Conservation (phyloP, 2,113 vertebrate species). For the Callocephalon fimbriatum region DNA sequence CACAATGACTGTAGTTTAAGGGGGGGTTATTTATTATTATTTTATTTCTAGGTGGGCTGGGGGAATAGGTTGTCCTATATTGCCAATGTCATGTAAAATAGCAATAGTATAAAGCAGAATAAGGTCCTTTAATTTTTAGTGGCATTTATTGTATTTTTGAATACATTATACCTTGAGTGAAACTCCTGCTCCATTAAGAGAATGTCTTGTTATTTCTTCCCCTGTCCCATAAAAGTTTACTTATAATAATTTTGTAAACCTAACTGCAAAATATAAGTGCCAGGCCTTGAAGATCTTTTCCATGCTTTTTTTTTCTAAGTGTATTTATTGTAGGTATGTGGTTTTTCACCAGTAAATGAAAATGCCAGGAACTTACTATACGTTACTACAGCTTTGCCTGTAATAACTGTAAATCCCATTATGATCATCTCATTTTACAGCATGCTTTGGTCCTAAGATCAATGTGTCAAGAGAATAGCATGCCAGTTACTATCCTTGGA, state of each 20-base stretch:
- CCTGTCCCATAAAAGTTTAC: not conserved
- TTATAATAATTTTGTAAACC: not conserved
- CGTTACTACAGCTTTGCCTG: not conserved
- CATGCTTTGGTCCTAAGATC: not conserved
- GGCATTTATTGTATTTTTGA: conserved; percentile 15
- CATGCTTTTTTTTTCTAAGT: not conserved
- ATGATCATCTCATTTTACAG: conserved; percentile 36
- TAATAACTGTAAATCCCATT: conserved; percentile 61
- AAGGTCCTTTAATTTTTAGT: conserved; percentile 27
- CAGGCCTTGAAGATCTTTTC: not conserved
- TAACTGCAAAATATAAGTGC: not conserved
- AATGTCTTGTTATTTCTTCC: not conserved
- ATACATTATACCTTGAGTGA: not conserved
- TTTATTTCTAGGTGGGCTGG: not conserved
- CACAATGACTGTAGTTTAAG: not conserved
- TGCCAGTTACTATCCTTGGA: not conserved
- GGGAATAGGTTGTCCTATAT: conserved; percentile 9
- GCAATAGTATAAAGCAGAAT: conserved; percentile 11
- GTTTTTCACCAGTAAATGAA: conserved; percentile 56
- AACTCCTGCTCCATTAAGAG: not conserved
- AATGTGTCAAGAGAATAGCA: conserved; percentile 8
- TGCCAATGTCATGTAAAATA: conserved; percentile 6
- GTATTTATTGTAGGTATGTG: not conserved
- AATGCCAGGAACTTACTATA: not conserved
- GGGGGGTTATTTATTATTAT: conserved; percentile 1